These are phyloP conservation scores for Lucinisca nassula DNA, from an alignment of 2,888 invertebrate genomes.

Conservation along the genomic window DNA sequence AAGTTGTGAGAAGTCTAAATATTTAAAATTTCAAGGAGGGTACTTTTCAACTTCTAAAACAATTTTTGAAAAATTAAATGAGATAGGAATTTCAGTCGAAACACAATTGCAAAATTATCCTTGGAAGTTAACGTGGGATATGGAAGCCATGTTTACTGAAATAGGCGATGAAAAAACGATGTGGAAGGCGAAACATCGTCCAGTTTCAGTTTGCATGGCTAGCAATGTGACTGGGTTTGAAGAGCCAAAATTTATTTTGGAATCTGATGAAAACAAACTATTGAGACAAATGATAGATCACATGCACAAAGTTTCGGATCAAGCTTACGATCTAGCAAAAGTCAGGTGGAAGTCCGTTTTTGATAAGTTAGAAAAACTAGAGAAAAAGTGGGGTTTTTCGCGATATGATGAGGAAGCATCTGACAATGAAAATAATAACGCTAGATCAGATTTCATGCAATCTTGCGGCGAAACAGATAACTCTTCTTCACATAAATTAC, in stretches of 20 bases:
- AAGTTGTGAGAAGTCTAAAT: not conserved
- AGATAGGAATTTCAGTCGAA: not conserved
- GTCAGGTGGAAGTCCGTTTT: not conserved
- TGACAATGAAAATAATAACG: not conserved
- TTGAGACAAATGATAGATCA: not conserved
- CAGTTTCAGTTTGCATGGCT: not conserved
- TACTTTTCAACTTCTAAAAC: not conserved
- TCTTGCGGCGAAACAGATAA: not conserved
- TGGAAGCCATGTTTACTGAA: not conserved
- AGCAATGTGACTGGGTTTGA: not conserved
- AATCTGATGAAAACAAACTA: not conserved
- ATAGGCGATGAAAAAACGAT: not conserved
- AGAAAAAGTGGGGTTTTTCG: not conserved
- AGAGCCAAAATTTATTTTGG: not conserved
- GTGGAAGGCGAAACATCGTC: not conserved
- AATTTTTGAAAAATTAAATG: not conserved
- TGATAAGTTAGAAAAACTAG: not conserved
- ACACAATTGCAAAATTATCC: not conserved
- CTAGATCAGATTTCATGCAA: not conserved
- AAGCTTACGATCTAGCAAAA: not conserved
- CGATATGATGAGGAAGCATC: not conserved
- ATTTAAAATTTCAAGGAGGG: not conserved
- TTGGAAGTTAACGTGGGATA: not conserved
- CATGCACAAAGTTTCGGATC: not conserved
- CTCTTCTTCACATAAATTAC: too few relatives aligned